These are phyloP conservation scores for Apamea epomidion DNA, from an alignment of 2,888 invertebrate genomes.

Conservation along the genomic window DNA sequence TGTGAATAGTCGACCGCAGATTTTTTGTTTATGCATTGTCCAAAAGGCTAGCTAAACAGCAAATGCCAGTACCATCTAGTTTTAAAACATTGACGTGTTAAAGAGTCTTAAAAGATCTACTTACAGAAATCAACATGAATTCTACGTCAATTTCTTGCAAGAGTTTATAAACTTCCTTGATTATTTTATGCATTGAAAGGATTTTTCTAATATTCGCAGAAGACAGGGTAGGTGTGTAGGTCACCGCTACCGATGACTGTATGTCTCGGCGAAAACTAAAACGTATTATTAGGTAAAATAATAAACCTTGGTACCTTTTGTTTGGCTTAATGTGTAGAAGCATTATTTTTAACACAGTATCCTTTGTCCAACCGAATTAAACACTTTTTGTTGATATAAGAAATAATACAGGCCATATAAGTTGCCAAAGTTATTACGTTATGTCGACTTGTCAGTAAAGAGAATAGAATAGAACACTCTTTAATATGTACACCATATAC, in stretches of 20 bases:
- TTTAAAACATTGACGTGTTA: background rate
- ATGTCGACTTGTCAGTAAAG: background rate
- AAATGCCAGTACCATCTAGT: background rate
- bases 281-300: background rate
- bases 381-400: background rate
- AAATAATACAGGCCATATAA: background rate
- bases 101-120: background rate
- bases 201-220: background rate
- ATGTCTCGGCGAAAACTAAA: background rate
- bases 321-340: background rate
- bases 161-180: background rate
- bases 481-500: too few species aligned
- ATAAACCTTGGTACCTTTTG: background rate
- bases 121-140: background rate
- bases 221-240: background rate
- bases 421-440: background rate
- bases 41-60: background rate
- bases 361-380: background rate
- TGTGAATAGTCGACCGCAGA: background rate
- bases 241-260: slow-evolving; percentile 2
- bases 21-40: background rate
- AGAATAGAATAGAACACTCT: too few species aligned
- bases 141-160: background rate
- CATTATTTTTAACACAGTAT: background rate
- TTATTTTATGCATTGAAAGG: background rate